Evolutionary conservation across 2,113 vertebrate genomes (phyloP).

Genomic region (Ahaetulla prasina): DNA sequence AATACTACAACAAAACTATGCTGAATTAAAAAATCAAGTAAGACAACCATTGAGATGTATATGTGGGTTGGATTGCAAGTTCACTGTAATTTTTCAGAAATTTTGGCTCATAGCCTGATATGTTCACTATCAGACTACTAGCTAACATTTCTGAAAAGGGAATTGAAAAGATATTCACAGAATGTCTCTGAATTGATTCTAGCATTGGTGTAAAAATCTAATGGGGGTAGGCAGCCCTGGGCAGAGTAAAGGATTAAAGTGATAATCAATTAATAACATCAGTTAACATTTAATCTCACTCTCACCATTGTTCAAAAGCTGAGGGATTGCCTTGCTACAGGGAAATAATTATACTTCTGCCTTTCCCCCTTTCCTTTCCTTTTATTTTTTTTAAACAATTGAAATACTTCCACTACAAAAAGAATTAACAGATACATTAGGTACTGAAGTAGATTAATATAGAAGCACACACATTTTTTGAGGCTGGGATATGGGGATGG

Average conservation of each 20-base stretch:
- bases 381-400: background rate
- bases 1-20: background rate
- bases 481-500: too few species aligned
- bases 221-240: background rate
- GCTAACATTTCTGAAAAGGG: background rate
- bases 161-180: background rate
- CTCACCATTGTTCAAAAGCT: background rate
- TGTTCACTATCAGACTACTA: background rate
- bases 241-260: background rate
- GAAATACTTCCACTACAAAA: background rate
- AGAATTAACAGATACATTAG: background rate
- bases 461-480: background rate
- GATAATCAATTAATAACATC: background rate
- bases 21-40: conserved; percentile 5
- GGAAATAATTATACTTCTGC: background rate
- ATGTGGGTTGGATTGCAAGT: background rate
- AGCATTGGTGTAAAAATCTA: background rate
- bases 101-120: too few species aligned
- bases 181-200: background rate
- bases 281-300: background rate
- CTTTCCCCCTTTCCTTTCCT: background rate
- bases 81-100: too few species aligned
- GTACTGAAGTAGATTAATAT: background rate
- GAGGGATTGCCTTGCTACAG: background rate
- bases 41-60: background rate